Conservation (phyloP, 2,797 vertebrate genomes). For the Gastrophryne carolinensis region DNA sequence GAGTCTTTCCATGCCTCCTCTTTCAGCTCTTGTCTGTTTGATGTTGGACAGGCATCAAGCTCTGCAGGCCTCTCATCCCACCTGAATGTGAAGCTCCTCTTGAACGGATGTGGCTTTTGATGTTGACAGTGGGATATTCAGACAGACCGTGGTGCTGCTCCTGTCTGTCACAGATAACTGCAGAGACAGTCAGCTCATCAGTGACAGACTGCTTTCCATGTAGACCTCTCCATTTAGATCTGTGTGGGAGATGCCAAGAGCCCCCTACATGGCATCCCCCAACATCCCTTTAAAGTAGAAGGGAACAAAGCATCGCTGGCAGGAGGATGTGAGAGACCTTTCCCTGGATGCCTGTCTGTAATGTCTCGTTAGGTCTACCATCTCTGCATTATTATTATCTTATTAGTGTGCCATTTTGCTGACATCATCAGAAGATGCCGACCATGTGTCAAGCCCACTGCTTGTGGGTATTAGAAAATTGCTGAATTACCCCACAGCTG, state of each 20-base stretch:
- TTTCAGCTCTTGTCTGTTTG: constrained; percentile 48
- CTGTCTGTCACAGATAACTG: constrained; percentile 49
- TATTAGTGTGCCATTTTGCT: constrained; percentile 33
- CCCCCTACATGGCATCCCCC: constrained; percentile 26
- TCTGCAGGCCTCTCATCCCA: constrained; percentile 49
- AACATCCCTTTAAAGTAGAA: constrained; percentile 17
- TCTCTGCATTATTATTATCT: neutral
- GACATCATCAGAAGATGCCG: constrained; percentile 1
- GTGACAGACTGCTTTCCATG: constrained; percentile 22
- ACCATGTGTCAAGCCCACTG: neutral
- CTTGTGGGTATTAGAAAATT: neutral
- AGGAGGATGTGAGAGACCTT: constrained; percentile 8
- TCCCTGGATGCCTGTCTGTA: constrained; percentile 12
- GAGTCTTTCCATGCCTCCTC: constrained; percentile 42
- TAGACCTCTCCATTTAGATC: constrained; percentile 6
- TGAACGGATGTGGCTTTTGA: constrained; percentile 42
- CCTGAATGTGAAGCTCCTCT: constrained; percentile 43
- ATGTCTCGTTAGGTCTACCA: constrained; percentile 25
- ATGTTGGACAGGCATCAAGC: constrained; percentile 51
- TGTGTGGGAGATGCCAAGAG: constrained; percentile 8
- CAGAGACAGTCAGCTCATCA: constrained; percentile 32
- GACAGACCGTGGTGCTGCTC: constrained; percentile 26
- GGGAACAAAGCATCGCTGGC: constrained; percentile 19
- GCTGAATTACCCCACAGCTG: neutral
- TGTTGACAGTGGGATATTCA: constrained; percentile 46